A percentile compares a stretch with the other conserved stretches of the same genome.
These are phyloP conservation scores for Drosophila nigricruria DNA, from an alignment of 2,888 invertebrate species.

Conservation along the genomic window DNA sequence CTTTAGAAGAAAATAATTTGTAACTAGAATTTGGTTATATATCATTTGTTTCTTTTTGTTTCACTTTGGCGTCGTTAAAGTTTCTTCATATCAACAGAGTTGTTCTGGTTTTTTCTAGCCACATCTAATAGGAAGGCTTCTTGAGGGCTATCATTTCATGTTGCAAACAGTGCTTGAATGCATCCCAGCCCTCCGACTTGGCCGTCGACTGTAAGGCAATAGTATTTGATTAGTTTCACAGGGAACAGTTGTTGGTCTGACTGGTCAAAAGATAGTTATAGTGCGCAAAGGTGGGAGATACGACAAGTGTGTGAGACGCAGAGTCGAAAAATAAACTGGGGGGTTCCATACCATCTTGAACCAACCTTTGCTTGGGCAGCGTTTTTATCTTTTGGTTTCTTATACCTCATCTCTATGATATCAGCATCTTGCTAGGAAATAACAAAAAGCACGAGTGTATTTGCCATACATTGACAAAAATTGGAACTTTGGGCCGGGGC, in stretches of 20 bases:
- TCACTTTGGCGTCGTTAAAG: constrained; percentile 48
- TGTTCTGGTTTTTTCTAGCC: too few species aligned
- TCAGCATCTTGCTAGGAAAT: constrained; percentile 38
- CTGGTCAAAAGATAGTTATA: constrained; percentile 6
- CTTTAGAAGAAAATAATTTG: constrained; percentile 62
- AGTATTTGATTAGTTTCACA: constrained; percentile 30
- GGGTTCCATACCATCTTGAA: constrained; percentile 18
- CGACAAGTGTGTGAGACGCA: constrained; percentile 21
- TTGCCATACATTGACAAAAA: constrained; percentile 20
- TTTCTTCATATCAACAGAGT: constrained; percentile 25
- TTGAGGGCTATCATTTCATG: constrained; percentile 90
- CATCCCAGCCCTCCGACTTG: constrained; percentile 96
- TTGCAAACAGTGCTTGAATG: constrained; percentile 95
- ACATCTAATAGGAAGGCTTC: constrained; percentile 57
- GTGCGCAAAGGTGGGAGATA: constrained; percentile 41
- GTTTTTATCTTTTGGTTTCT: neutral
- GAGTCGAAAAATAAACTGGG: constrained; percentile 23
- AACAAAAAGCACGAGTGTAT: constrained; percentile 27
- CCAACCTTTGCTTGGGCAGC: constrained; percentile 31
- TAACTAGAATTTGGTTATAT: constrained; percentile 40
- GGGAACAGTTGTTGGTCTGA: neutral
- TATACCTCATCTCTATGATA: constrained; percentile 24
- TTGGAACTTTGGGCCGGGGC: constrained; percentile 12
- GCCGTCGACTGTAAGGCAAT: constrained; percentile 90
- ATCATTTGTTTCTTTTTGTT: constrained; percentile 19